Evolutionary conservation across 2,888 invertebrate genomes (phyloP), one percentile per base, ranked within the genome.

Genomic region (Sphaerophoria rueppellii): DNA sequence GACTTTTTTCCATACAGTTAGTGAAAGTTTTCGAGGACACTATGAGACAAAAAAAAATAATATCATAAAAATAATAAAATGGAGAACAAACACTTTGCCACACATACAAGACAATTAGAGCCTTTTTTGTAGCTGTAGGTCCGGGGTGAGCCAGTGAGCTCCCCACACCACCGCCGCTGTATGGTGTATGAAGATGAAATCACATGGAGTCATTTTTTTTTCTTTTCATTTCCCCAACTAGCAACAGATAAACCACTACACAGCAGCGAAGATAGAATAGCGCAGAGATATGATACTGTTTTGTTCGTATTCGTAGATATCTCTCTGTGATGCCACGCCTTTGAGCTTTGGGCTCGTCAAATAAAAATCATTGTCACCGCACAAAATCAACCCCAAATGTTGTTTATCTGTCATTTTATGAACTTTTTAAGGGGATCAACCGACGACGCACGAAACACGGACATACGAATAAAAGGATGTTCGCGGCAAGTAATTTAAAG

Each of bases 361-460:
- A 85, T 85, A 85, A 85, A 85, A 85, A 85, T 85, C 85, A 85
- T 85, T 81, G 85, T 85, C 85, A 85, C 85, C 85, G 81, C 85
- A 85, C 85, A 81, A 85, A 81, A 81, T 81, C 81, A 85, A 85
- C 85, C 85, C 85, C 73, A 85, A 85, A 81, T 48, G 32, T 35
- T 32, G 40, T 16, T 50, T 48, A 16, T 32, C 24, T 37, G 14
- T 46, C 61, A 52, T n/a, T 46, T 52, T 76, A 48, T 37, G 12
- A 37, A 35, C 52, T 34, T 46, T 43, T 35, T 43, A n/a, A 52
- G 6, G 35, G 46, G 63, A 60, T 75, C 65, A 63, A 67, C 83
- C 83, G 80, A 67, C 83, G n/a, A 24, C 24, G 24, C 24, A 24
- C 24, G 24, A 24, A 24, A 24, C 24, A 24, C 24, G 80, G 80